phyloP scores from a whole-genome alignment of 2,888 invertebrate genomes.

The Parasteatoda lunata region DNA sequence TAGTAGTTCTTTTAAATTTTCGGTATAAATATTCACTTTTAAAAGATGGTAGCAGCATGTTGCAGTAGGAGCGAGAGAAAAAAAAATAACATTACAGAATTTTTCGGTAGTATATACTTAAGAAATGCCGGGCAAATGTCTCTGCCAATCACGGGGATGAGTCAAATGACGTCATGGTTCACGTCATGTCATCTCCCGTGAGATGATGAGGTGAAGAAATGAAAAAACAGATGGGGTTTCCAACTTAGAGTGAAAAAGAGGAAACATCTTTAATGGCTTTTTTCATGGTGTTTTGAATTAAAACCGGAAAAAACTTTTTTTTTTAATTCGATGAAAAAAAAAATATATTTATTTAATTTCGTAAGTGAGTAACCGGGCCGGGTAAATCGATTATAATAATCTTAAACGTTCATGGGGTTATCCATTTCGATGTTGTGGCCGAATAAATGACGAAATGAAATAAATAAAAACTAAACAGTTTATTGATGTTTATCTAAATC shows the following conservation, averaged over 20 bases:
- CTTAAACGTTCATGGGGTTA: too few species aligned
- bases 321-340: too few species aligned
- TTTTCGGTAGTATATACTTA: slow-evolving; percentile 4
- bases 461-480: too few species aligned
- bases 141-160: slow-evolving; percentile 64
- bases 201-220: slow-evolving; percentile 33
- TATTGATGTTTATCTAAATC: too few species aligned
- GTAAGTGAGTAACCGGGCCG: too few species aligned
- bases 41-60: neutral
- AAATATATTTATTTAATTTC: too few species aligned
- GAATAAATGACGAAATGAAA: too few species aligned
- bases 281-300: too few species aligned
- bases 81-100: neutral
- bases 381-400: too few species aligned
- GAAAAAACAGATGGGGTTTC: neutral
- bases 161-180: slow-evolving; percentile 52
- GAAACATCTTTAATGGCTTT: too few species aligned
- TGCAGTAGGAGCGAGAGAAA: neutral
- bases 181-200: slow-evolving; percentile 29
- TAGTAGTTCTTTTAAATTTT: slow-evolving; percentile 35
- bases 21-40: slow-evolving; percentile 27
- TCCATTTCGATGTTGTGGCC: too few species aligned
- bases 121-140: slow-evolving; percentile 56
- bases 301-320: too few species aligned
- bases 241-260: neutral